These are phyloP conservation scores for Catharus ustulatus DNA, from an alignment of 2,797 vertebrate species.

Conservation along the genomic window DNA sequence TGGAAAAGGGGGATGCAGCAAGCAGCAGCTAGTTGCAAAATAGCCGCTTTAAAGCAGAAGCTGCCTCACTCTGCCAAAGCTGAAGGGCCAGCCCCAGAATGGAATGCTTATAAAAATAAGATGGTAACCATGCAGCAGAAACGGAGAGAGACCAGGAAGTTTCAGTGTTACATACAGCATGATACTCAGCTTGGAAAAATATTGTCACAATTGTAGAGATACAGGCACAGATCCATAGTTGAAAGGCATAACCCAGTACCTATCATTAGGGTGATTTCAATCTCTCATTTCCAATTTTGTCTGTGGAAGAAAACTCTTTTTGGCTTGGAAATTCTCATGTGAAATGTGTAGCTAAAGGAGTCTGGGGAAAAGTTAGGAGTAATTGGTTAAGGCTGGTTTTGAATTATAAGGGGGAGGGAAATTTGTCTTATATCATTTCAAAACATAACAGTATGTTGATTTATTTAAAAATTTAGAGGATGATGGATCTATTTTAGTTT, in stretches of 20 bases:
- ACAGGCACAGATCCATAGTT: conserved; percentile 18
- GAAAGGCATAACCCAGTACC: conserved; percentile 39
- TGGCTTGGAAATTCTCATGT: conserved; percentile 49
- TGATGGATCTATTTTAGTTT: conserved; percentile 41
- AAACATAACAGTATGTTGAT: conserved; percentile 5
- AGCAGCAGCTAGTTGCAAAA: conserved; percentile 63
- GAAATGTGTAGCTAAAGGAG: conserved; percentile 36
- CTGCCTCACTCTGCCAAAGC: conserved; percentile 53
- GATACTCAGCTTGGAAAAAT: conserved; percentile 70
- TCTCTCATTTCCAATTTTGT: conserved; percentile 47
- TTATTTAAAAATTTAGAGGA: not conserved
- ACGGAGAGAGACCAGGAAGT: conserved; percentile 60
- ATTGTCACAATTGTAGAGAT: conserved; percentile 49
- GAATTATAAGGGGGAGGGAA: not conserved
- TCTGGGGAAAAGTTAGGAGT: conserved; percentile 57
- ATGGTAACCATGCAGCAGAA: conserved; percentile 67
- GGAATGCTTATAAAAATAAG: conserved; percentile 66
- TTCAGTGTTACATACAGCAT: conserved; percentile 59
- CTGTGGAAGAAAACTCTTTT: conserved; percentile 45
- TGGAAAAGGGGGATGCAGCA: conserved; percentile 36
- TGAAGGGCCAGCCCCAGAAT: conserved; percentile 61
- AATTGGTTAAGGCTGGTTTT: conserved; percentile 54
- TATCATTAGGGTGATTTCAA: conserved; percentile 63
- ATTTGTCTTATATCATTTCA: conserved; percentile 2
- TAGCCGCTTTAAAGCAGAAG: conserved; percentile 55